Percentiles rank a stretch among this genome's conserved stretches.
phyloP scores from a whole-genome alignment of 92 coral and sea anemone genomes.

The Epizoanthus stellaris region DNA sequence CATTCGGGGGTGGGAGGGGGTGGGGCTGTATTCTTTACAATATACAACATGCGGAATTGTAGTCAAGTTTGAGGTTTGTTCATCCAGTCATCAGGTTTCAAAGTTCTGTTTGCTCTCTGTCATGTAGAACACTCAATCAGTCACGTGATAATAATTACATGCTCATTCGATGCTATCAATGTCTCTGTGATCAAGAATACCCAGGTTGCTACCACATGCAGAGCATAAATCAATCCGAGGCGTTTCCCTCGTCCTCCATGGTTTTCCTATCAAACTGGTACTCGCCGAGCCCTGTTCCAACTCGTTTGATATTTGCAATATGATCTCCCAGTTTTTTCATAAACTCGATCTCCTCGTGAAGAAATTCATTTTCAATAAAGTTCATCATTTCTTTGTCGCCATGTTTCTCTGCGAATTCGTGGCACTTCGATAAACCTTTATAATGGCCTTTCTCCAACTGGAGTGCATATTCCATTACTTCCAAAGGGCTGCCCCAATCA shows the following conservation, averaged over 20 bases:
- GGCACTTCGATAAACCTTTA: constrained; percentile 76
- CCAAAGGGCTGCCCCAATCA: constrained; percentile 89
- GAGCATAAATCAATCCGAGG: background rate
- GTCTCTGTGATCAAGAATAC: too few species aligned
- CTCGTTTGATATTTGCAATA: constrained; percentile 40
- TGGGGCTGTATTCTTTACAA: too few species aligned
- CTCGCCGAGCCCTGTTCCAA: constrained; percentile 29
- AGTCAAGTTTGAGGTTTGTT: too few species aligned
- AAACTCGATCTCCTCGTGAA: constrained; percentile 33
- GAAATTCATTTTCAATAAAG: constrained; percentile 35
- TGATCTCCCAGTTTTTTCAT: constrained; percentile 37
- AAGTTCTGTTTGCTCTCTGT: background rate
- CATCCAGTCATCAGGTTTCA: too few species aligned
- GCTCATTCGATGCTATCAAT: too few species aligned
- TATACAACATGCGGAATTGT: too few species aligned
- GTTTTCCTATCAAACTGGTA: constrained; percentile 32
- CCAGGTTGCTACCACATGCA: background rate
- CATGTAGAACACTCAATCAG: background rate
- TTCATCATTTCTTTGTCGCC: constrained; percentile 63
- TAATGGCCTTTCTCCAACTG: constrained; percentile 91
- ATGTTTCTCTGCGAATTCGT: constrained; percentile 77
- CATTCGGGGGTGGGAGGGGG: too few species aligned
- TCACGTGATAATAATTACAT: background rate
- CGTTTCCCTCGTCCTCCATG: constrained; percentile 18
- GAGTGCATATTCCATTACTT: constrained; percentile 84